phyloP scores from a whole-genome alignment of 2,888 invertebrate species.

The Epinotia demarniana region DNA sequence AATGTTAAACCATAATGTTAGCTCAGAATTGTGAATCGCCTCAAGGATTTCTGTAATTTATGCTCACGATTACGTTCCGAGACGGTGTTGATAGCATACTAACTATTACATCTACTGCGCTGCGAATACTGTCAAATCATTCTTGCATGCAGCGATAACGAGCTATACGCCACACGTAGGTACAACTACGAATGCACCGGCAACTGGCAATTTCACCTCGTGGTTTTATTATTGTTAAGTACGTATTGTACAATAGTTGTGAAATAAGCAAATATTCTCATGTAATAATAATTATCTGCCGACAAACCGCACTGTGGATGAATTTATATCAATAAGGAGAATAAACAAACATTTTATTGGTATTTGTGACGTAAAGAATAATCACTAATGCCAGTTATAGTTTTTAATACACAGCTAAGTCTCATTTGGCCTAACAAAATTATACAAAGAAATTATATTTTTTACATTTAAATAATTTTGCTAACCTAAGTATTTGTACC shows the following conservation, averaged over 20 bases:
- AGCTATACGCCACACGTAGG: neutral
- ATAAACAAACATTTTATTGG: too few species aligned
- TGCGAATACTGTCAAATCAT: conserved; percentile 30
- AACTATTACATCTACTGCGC: conserved; percentile 23
- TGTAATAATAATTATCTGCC: too few species aligned
- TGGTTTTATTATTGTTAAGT: neutral
- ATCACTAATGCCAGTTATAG: too few species aligned
- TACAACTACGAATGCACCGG: neutral
- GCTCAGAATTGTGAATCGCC: conserved; percentile 23
- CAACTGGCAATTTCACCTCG: neutral
- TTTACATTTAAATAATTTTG: too few species aligned
- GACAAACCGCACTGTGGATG: too few species aligned
- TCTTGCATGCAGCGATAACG: conserved; percentile 27
- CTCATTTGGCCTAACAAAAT: too few species aligned
- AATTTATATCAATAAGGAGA: too few species aligned
- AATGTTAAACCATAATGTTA: conserved; percentile 24
- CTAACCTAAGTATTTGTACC: too few species aligned
- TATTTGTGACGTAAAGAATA: too few species aligned
- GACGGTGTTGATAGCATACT: conserved; percentile 23
- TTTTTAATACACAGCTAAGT: too few species aligned
- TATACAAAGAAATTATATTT: too few species aligned
- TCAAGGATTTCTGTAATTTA: conserved; percentile 25
- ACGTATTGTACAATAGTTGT: neutral
- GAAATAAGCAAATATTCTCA: neutral
- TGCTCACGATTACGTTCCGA: conserved; percentile 22